A percentile compares a stretch with the other conserved stretches of the same genome.
phyloP scores from a whole-genome alignment of 1,140 invertebrate species.

The Wiebesia pumilae region DNA sequence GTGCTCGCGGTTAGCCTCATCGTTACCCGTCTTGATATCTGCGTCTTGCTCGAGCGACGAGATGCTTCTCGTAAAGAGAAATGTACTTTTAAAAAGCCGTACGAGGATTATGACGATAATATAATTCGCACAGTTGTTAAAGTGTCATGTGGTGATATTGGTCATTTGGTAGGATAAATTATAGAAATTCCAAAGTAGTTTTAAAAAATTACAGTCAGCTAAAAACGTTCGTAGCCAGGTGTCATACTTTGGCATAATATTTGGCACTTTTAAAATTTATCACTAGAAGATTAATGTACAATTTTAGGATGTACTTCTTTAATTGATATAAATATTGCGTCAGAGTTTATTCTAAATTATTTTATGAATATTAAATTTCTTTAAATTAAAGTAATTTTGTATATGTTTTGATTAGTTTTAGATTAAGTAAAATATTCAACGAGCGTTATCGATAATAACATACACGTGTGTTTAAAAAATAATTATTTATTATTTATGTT shows the following conservation, averaged over 20 bases:
- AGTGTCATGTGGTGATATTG: slow-evolving; percentile 2
- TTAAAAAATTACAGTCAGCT: slow-evolving; percentile 16
- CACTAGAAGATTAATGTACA: not conserved
- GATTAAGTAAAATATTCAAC: no score
- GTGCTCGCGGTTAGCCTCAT: slow-evolving; percentile 51
- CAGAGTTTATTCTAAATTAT: not conserved
- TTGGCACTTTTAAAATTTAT: not conserved
- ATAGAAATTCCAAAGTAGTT: not conserved
- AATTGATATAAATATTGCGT: not conserved
- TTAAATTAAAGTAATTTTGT: no score
- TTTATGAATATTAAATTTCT: not conserved
- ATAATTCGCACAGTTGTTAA: slow-evolving; percentile 17
- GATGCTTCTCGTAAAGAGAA: slow-evolving; percentile 6
- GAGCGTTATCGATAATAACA: no score
- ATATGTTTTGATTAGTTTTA: no score
- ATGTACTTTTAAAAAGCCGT: slow-evolving; percentile 26
- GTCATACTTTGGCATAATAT: not conserved
- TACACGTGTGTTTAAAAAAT: no score
- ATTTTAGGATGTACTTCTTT: not conserved
- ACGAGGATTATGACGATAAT: slow-evolving; percentile 32
- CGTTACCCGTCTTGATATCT: slow-evolving; percentile 51
- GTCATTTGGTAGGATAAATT: slow-evolving; percentile 11
- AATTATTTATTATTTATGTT: no score
- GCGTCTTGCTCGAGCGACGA: slow-evolving; percentile 32
- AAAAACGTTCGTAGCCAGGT: not conserved